Conservation (phyloP, 2,113 vertebrate genomes). For the Colinus virginianus region DNA sequence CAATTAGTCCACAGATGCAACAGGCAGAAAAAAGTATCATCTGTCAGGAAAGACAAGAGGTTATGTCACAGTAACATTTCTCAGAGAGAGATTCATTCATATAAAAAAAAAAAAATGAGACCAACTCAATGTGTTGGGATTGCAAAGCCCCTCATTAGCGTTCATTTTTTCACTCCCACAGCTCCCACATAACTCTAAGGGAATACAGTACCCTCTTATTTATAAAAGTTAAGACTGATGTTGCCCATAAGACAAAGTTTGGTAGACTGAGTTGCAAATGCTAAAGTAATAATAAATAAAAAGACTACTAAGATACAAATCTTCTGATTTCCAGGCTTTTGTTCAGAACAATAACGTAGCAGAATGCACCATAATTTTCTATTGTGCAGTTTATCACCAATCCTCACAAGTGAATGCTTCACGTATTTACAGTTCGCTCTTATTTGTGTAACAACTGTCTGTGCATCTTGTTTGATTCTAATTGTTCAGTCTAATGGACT, state of each 20-base stretch:
- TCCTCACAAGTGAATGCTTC: neutral
- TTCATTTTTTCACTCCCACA: neutral
- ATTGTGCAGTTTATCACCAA: neutral
- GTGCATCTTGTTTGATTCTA: neutral
- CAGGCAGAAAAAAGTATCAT: constrained; percentile 99
- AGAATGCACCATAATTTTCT: neutral
- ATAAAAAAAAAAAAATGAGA: constrained; percentile 2
- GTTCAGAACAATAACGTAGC: neutral
- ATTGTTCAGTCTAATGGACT: neutral
- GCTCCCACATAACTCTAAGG: neutral
- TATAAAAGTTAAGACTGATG: neutral
- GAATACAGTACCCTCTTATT: neutral
- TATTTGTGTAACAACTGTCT: neutral
- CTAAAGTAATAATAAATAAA: neutral
- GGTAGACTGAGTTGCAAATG: neutral
- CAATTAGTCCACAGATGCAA: constrained; percentile 98
- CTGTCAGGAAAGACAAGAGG: constrained; percentile 76
- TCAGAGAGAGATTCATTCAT: neutral
- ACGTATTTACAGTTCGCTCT: neutral
- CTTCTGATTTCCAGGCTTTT: neutral
- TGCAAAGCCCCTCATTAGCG: neutral
- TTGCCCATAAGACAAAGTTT: neutral
- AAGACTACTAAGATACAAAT: neutral
- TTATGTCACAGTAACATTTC: neutral
- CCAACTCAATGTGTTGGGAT: neutral